Percentiles rank a stretch among this genome's conserved stretches.
Evolutionary conservation across 2,113 vertebrate genomes (phyloP).

Genomic region (Panthera tigris): DNA sequence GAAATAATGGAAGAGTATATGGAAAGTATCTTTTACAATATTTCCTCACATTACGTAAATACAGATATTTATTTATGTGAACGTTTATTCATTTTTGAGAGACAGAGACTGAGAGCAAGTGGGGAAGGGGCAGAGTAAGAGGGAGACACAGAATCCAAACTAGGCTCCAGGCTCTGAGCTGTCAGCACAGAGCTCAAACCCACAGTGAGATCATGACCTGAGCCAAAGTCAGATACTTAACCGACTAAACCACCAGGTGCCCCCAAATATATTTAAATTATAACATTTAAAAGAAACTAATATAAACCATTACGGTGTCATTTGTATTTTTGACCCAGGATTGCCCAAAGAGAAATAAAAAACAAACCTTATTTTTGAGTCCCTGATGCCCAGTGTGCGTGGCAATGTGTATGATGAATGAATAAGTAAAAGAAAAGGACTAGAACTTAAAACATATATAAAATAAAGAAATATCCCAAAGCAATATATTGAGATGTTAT

Average conservation of each 20-base stretch:
- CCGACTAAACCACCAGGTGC: too few species aligned
- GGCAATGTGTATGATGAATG: not conserved
- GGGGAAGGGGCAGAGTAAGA: too few species aligned
- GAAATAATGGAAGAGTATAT: not conserved
- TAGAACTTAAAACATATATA: not conserved
- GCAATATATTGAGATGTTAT: not conserved
- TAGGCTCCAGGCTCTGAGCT: too few species aligned
- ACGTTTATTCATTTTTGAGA: not conserved
- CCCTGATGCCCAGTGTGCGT: not conserved
- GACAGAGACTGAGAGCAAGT: too few species aligned
- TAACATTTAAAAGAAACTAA: slow-evolving; percentile 11
- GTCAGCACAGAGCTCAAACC: too few species aligned
- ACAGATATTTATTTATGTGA: not conserved
- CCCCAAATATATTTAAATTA: not conserved
- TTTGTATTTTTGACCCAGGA: slow-evolving; percentile 17
- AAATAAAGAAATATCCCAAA: not conserved
- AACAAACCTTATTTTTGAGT: not conserved
- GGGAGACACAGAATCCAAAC: too few species aligned
- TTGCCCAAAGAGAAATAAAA: not conserved
- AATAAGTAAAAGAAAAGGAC: not conserved
- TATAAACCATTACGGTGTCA: not conserved
- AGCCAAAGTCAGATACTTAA: too few species aligned
- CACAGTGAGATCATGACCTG: too few species aligned
- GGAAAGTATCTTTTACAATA: not conserved
- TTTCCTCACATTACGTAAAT: not conserved